These are phyloP conservation scores for Mareca penelope DNA, from an alignment of 2,797 vertebrate species.

Conservation along the genomic window DNA sequence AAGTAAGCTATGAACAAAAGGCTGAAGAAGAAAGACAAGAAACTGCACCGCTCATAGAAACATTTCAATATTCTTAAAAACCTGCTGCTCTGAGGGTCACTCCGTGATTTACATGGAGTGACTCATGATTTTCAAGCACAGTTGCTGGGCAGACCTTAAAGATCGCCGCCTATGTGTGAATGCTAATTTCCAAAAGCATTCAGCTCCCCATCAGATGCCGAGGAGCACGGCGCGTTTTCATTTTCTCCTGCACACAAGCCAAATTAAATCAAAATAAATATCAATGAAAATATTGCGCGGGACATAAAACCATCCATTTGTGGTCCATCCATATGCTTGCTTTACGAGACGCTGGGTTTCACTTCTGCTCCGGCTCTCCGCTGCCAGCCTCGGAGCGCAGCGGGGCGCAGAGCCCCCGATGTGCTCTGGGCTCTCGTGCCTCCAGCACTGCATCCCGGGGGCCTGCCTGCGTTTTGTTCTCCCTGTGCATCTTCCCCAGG, in stretches of 20 bases:
- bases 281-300: conserved; percentile 63
- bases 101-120: neutral
- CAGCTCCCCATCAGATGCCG: conserved; percentile 45
- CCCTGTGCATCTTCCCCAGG: neutral
- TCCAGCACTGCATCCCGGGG: conserved; percentile 12
- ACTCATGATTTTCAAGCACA: conserved; percentile 49
- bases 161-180: conserved; percentile 2
- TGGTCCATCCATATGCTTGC: conserved; percentile 59
- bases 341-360: conserved; percentile 35
- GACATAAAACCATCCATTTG: conserved; percentile 66
- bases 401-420: conserved; percentile 5
- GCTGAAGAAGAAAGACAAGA: neutral
- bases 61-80: neutral
- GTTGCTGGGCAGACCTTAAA: conserved; percentile 39
- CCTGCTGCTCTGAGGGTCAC: conserved; percentile 14
- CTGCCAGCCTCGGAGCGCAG: conserved; percentile 30
- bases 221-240: conserved; percentile 14
- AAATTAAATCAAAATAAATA: conserved; percentile 74
- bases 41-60: neutral
- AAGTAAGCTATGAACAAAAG: neutral
- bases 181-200: conserved; percentile 55
- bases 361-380: neutral
- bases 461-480: conserved; percentile 38
- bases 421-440: conserved; percentile 44
- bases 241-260: conserved; percentile 59